Base-by-base conservation (phyloP, 2,888 invertebrate species). In the Dicyrtomina minuta region DNA sequence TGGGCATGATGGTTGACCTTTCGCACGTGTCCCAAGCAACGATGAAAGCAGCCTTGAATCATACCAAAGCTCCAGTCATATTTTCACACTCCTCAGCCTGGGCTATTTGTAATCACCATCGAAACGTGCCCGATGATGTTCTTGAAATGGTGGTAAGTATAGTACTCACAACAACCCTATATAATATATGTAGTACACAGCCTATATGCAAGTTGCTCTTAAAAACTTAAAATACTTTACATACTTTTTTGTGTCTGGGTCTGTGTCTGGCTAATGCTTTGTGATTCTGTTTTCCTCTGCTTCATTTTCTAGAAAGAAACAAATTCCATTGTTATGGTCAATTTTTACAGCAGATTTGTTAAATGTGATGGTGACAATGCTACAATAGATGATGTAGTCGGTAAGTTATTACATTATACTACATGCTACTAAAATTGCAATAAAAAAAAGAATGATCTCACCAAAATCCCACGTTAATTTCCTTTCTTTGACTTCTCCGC, bases 261-360 rank as follows among this genome's bases (percentile, higher is more conserved):
- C n/a, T n/a, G n/a, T n/a, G n/a, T n/a, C n/a, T n/a, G n/a, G n/a
- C n/a, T n/a, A n/a, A n/a, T n/a, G n/a, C n/a, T n/a, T n/a, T n/a
- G n/a, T n/a, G n/a, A n/a, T n/a, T n/a, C n/a, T n/a, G n/a, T n/a
- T n/a, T n/a, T n/a, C n/a, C n/a, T 33, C 8, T 33, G 33, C 8
- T 20, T 39, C 17, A 15, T 17, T 26, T 59, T 59, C 12, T 82
- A 87, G 87, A 85, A 84, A 80, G 82, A 88, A 79, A 95, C 94
- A 81, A 91, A 91, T 58, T 94, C 94, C 60, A 87, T 95, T 46
- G 90, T 94, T 62, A 95, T 95, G 94, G 89, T 95, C 76, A 93
- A 92, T 83, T 94, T 95, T 83, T 93, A 92, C 84, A 89, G 90
- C 53, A 88, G 89, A 81, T 89, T 92, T 82, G 88, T 94, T 80